These are phyloP conservation scores for Psittacula derbiana DNA, from an alignment of 2,797 vertebrate species.

Conservation along the genomic window DNA sequence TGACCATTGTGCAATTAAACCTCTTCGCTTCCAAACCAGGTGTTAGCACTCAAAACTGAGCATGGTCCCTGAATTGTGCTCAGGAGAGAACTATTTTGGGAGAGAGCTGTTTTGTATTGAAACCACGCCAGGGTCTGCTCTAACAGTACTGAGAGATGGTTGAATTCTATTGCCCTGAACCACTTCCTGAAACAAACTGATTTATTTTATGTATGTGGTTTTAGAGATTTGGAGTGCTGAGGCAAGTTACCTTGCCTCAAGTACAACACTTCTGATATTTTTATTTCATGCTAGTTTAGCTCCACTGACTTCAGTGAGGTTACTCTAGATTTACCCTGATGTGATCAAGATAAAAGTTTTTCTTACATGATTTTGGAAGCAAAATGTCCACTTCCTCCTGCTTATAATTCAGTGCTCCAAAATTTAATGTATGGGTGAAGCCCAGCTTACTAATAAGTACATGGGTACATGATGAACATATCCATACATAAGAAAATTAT, in stretches of 20 bases:
- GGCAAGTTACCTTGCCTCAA: not conserved
- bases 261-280: not conserved
- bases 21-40: not conserved
- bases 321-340: not conserved
- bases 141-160: not conserved
- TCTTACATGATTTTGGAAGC: not conserved
- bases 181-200: not conserved
- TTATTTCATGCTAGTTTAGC: not conserved
- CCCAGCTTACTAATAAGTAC: not conserved
- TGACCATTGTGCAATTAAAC: not conserved
- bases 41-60: not conserved
- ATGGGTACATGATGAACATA: not conserved
- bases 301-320: not conserved
- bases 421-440: not conserved
- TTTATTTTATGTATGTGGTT: not conserved
- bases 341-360: not conserved
- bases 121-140: not conserved
- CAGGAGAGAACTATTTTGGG: not conserved
- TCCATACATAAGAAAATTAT: not conserved
- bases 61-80: not conserved
- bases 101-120: not conserved
- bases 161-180: not conserved
- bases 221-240: not conserved
- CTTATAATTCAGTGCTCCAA: not conserved
- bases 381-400: not conserved